Percentiles rank a stretch among this genome's conserved stretches.
phyloP scores from a whole-genome alignment of 2,797 vertebrate genomes.

The Ispidina picta region DNA sequence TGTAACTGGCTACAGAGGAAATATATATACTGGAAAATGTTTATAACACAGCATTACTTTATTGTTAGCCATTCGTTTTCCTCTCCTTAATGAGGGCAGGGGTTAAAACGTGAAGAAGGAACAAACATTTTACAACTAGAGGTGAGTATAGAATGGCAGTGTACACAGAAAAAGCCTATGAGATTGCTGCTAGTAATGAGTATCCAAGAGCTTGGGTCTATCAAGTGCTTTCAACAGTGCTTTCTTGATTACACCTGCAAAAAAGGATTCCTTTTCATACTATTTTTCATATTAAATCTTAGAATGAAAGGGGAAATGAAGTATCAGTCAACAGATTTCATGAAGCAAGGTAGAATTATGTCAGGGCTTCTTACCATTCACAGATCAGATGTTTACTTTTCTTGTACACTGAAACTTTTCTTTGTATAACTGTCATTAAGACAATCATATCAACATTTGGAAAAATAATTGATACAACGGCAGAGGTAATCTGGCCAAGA shows the following conservation, averaged over 20 bases:
- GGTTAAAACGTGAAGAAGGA: neutral
- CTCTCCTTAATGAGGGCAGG: neutral
- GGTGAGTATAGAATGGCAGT: neutral
- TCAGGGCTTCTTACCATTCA: neutral
- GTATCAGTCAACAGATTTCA: neutral
- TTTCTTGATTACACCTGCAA: neutral
- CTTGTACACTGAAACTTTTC: neutral
- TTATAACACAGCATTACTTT: neutral
- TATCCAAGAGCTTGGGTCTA: neutral
- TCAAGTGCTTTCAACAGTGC: accelerated
- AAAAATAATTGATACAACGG: neutral
- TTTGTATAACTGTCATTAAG: neutral
- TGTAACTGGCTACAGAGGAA: neutral
- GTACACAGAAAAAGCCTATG: neutral
- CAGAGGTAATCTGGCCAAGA: neutral
- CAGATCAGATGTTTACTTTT: neutral
- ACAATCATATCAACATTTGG: neutral
- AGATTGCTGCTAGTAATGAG: neutral
- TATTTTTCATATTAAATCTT: neutral
- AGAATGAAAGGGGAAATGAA: neutral
- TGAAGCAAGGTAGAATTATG: neutral
- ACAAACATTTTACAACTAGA: neutral
- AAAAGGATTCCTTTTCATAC: neutral
- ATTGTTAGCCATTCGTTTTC: neutral
- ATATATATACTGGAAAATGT: neutral